Percentiles rank a stretch among this genome's conserved stretches.
These are phyloP conservation scores for Artemisiospiza belli DNA, from an alignment of 2,113 vertebrate species.

Conservation along the genomic window DNA sequence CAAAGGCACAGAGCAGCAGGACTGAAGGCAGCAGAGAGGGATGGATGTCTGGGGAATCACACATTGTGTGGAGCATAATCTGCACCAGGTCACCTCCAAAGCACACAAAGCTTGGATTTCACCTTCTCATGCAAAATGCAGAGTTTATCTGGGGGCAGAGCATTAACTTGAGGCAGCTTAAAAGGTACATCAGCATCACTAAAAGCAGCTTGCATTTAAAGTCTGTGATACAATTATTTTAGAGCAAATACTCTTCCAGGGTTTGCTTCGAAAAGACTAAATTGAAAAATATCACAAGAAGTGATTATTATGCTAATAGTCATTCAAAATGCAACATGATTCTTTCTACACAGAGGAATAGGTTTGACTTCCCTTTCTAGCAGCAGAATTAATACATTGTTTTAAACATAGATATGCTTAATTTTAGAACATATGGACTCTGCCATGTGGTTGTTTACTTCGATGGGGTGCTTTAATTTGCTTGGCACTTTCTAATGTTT, in stretches of 20 bases:
- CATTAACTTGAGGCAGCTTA: background rate
- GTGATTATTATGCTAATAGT: background rate
- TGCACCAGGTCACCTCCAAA: background rate
- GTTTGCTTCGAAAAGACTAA: background rate
- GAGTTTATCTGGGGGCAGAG: background rate
- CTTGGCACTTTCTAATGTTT: constrained; percentile 54
- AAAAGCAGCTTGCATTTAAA: background rate
- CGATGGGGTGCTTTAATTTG: constrained; percentile 42
- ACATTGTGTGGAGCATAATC: background rate
- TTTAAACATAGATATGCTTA: constrained; percentile 26
- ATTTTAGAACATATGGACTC: constrained; percentile 53
- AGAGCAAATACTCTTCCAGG: background rate
- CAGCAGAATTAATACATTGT: constrained; percentile 9
- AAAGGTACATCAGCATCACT: background rate
- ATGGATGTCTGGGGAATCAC: background rate
- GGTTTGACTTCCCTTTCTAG: background rate
- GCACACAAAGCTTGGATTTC: background rate
- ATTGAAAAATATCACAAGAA: background rate
- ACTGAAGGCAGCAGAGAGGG: background rate
- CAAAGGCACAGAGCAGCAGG: background rate
- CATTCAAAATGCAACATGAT: background rate
- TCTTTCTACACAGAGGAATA: background rate
- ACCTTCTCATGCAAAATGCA: background rate
- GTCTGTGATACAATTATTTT: background rate
- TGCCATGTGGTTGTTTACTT: constrained; percentile 43